Evolutionary conservation across 2,113 vertebrate species (phyloP), one percentile per base, ranked within the genome.

Genomic region (Oostethus manadensis): DNA sequence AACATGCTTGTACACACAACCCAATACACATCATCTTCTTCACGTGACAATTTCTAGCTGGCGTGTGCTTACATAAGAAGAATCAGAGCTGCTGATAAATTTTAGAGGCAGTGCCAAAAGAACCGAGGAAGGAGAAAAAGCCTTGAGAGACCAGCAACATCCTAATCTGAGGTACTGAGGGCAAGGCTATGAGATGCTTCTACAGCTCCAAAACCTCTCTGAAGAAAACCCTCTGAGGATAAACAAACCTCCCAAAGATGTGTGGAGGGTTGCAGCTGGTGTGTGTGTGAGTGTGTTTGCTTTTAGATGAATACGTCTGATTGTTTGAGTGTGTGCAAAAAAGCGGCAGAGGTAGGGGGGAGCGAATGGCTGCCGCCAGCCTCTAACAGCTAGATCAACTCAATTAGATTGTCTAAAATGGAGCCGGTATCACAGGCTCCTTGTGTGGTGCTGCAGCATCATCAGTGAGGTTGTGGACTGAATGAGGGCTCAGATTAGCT

Each of bases 361-460:
- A 22, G 59, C 13, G 62, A 57, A 49, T 40, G 49, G 64, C 77
- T 47, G 72, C 63, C 61, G 68, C 77, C 75, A 76, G 76, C 58
- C 66, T 71, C 60, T 64, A 79, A 71, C 80, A 68, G 70, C 70
- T 50, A 65, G 60, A 81, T 81, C 78, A 74, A 66, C 81, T 84
- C 74, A 81, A 84, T 83, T 82, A 79, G 73, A 76, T 70, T 14
- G 64, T 82, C 64, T 78, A 54, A 72, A 75, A 82, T 35, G 53
- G 77, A 83, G 82, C 71, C 77, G 74, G 77, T 74, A 62, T 74
- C 74, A 63, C 70, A 71, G 80, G 68, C 84, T 81, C 56, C 74
- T 71, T 54, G 59, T 70, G 76, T 21, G 56, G 49, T 61, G 60
- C 59, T 69, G 68, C 56, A 57, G 63, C 38, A 43, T 76, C 76